These are phyloP conservation scores for Lanistes nyassanus DNA, from an alignment of 1,140 invertebrate genomes.

Conservation along the genomic window DNA sequence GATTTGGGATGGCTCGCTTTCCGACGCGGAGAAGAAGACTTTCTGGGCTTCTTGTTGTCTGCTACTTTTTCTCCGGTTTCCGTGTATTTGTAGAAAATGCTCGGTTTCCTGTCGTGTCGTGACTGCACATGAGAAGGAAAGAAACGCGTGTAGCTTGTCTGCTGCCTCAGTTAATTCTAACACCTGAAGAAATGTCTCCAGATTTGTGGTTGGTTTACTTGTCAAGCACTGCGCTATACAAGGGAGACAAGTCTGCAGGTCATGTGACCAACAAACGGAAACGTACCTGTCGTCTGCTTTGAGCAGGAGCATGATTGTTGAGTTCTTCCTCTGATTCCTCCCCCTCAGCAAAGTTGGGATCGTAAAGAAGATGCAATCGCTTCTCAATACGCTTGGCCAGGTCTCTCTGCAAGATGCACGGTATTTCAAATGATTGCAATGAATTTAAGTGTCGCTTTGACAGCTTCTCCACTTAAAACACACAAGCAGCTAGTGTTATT, in stretches of 20 bases:
- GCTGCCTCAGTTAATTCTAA: too few relatives aligned
- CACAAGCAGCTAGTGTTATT: too few relatives aligned
- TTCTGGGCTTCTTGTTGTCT: background rate
- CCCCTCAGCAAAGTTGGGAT: constrained; percentile 19
- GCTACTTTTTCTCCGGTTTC: constrained; percentile 40
- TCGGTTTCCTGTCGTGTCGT: constrained; percentile 24
- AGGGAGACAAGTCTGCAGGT: too few relatives aligned
- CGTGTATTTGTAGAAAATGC: constrained; percentile 44
- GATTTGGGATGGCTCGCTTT: background rate
- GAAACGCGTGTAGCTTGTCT: too few relatives aligned
- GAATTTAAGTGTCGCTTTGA: too few relatives aligned
- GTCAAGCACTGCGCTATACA: too few relatives aligned
- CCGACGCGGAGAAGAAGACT: background rate
- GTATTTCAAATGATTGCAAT: too few relatives aligned
- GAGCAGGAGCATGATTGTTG: background rate
- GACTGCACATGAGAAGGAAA: constrained; percentile 21
- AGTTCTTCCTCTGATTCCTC: background rate
- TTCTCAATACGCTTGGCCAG: constrained; percentile 22
- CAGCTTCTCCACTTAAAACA: too few relatives aligned
- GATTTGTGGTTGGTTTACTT: too few relatives aligned
- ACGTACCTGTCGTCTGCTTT: too few relatives aligned
- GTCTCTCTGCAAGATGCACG: constrained; percentile 13
- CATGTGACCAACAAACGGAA: too few relatives aligned
- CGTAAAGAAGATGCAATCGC: constrained; percentile 13
- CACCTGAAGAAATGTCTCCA: too few relatives aligned